Base-by-base conservation (phyloP, 2,888 invertebrate species). In the Drosophila affinis region DNA sequence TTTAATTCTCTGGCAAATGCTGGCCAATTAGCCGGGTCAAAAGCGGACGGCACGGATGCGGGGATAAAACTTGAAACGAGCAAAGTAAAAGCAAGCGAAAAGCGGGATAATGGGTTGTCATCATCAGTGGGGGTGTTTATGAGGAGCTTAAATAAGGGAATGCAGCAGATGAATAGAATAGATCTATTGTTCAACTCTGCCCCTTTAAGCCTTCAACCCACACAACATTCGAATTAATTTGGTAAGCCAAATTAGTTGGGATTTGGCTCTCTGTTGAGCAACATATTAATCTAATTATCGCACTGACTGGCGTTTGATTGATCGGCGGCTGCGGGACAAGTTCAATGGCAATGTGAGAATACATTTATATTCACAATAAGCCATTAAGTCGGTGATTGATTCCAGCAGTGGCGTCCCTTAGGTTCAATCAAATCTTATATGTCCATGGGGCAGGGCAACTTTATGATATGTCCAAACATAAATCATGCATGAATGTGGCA, bases 401-500 rank as follows among this genome's bases (percentile, higher is more conserved):
- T 71, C 32, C 34, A 18, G 29, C 29, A n/a, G 32, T 34, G 27
- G 21, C 47, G 45, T 29, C 17, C 24, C 12, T 47, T 45, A 39
- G 32, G 56, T 56, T 68, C 48, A 39, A 39, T 39, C 39, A n/a
- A 39, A 39, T n/a, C 39, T 7, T 7, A 3, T 7, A 3, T 39
- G 27, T 27, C 12, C 34, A 34, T 34, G 39, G 18, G 14, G 49
- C 10, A 24, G 44, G 61, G 39, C 49, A 60, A 46, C 60, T 71
- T 71, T 73, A 73, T 68, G 68, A 46, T 64, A 72, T 64, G 65
- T 54, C 57, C 53, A 12, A 46, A 39, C 72, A 72, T 72, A 72
- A 72, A 72, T 72, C 73, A 72, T 72, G 73, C 57, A 73, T 65
- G 65, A 73, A 71, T 71, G 71, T 69, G 67, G 70, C 58, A 67